Evolutionary conservation across 2,113 vertebrate species (phyloP), one percentile per base, ranked within the genome.

Genomic region (Chaetorhynchus papuensis): DNA sequence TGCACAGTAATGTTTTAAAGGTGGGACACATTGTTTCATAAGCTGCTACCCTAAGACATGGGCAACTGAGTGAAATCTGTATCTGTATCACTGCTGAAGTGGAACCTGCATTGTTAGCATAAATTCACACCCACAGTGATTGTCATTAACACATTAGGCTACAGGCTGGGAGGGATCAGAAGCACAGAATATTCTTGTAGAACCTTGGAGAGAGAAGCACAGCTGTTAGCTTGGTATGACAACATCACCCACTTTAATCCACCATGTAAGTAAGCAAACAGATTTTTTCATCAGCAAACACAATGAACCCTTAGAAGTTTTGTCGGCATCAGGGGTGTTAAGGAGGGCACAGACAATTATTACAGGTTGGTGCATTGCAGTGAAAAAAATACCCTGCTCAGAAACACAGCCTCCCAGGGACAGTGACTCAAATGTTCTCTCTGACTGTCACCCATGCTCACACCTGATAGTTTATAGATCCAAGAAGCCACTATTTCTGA

Each of bases 331-430:
- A 60, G 12, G 22, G 10, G 3, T 49, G 41, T 37, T 61, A 83
- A 53, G 37, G 15, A 78, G 44, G 15, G 17, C 41, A 78, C 16
- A 74, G 57, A 41, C 19, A 66, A 75, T 18, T 28, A n/a, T 5
- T 2, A 6, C 5, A 54, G 24, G 13, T 44, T 56, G n/a, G 16
- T 2, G 0, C 26, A 71, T 9, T 9, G 15, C 15, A 21, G 53
- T 37, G n/a, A 54, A 87, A 81, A 89, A 84, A 45, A 13, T 3
- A 47, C 3, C 10, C 11, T 64, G 33, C 28, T 82, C 31, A 56
- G 47, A 74, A 81, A 66, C 20, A 53, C 3, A 79, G 21, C 8
- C 26, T 72, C 85, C 21, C n/a, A 39, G 41, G 8, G 53, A 35
- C 11, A 75, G 41, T 8, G 42, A 27, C 26, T n/a, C 21, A 63